Conservation (phyloP, 2,113 vertebrate genomes). For the Pantherophis guttatus region DNA sequence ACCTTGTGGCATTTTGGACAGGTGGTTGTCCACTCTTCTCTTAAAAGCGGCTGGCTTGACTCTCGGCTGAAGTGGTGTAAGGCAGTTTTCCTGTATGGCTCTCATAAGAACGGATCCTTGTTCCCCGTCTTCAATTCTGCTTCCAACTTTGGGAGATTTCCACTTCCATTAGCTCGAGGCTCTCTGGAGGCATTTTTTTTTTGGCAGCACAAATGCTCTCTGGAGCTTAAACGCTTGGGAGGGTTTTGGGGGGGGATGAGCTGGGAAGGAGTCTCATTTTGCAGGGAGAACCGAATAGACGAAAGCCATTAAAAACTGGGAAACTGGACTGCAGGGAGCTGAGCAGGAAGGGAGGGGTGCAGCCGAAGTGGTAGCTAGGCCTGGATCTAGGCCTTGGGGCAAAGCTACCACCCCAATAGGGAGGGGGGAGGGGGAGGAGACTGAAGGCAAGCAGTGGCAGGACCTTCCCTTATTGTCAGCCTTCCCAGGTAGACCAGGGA, state of each 20-base stretch:
- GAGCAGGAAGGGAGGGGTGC: constrained; percentile 1
- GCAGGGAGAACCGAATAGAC: background rate
- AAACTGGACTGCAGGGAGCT: constrained; percentile 22
- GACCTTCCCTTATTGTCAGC: background rate
- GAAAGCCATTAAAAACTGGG: constrained; percentile 28
- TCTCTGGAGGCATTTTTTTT: background rate
- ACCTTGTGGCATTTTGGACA: no score
- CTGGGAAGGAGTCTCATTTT: background rate
- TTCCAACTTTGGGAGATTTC: background rate
- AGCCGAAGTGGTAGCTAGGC: background rate
- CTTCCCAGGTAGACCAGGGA: no score
- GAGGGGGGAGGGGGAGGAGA: fast-evolving
- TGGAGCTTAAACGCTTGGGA: background rate
- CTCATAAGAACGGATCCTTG: background rate
- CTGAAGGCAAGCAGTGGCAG: fast-evolving
- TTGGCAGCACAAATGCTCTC: background rate
- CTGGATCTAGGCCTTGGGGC: constrained; percentile 2
- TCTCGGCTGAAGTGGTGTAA: background rate
- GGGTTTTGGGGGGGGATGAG: background rate
- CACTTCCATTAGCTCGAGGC: background rate
- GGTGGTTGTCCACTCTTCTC: no score
- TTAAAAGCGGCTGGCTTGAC: background rate
- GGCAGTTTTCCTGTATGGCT: no score
- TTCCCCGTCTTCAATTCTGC: background rate
- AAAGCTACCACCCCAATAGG: background rate